Conservation (phyloP, 2,888 invertebrate genomes). For the Xestia xanthographa region DNA sequence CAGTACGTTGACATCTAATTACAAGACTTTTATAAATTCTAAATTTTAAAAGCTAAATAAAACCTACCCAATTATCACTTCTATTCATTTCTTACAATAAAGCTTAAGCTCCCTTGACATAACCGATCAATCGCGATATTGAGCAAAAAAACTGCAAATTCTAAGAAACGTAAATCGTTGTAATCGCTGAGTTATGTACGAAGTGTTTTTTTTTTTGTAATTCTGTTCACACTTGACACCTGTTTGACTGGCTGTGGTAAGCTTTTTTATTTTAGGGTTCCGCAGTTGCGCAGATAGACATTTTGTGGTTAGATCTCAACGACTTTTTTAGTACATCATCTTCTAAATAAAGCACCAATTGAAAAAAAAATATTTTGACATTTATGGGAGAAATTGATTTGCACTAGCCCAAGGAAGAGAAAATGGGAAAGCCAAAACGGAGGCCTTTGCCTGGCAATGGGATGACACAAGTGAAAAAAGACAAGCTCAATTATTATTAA, state of each 20-base stretch:
- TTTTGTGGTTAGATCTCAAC: neutral
- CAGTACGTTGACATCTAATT: constrained; percentile 1
- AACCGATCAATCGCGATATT: constrained; percentile 31
- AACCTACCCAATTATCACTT: constrained; percentile 9
- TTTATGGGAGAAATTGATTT: neutral
- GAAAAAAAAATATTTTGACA: neutral
- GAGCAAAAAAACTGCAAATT: constrained; percentile 34
- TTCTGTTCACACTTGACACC: constrained; percentile 62
- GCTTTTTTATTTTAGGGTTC: constrained; percentile 44
- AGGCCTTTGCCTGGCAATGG: neutral
- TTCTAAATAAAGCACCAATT: neutral
- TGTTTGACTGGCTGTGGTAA: constrained; percentile 52
- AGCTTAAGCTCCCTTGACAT: constrained; percentile 13
- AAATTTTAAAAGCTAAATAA: neutral
- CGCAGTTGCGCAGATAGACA: neutral
- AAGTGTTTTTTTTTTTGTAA: constrained; percentile 25
- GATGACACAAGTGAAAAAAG: neutral
- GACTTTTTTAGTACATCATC: neutral
- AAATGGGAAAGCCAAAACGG: neutral
- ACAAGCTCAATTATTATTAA: neutral
- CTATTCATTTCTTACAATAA: constrained; percentile 10
- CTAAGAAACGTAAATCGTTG: constrained; percentile 37
- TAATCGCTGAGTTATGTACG: constrained; percentile 38
- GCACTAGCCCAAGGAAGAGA: neutral
- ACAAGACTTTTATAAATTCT: neutral